A percentile compares a stretch with the other conserved stretches of the same genome.
These are phyloP conservation scores for Diorhabda sublineata DNA, from an alignment of 1,140 invertebrate species.

Conservation along the genomic window DNA sequence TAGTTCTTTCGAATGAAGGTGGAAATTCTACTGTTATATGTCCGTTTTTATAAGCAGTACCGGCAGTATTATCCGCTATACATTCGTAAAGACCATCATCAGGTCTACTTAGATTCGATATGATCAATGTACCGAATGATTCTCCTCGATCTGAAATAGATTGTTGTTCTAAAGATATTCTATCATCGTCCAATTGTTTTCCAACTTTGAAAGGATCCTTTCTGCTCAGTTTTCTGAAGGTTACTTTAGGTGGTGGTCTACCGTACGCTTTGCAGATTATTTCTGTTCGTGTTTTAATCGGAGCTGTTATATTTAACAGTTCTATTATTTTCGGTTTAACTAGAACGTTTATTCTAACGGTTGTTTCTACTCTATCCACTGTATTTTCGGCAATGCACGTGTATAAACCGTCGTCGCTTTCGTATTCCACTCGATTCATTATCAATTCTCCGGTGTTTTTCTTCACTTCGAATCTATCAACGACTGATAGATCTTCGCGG, in stretches of 20 bases:
- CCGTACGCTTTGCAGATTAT: constrained; percentile 73
- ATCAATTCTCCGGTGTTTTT: constrained; percentile 62
- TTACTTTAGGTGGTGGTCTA: constrained; percentile 69
- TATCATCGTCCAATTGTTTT: constrained; percentile 46
- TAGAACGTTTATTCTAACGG: constrained; percentile 63
- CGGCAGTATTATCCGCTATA: constrained; percentile 75
- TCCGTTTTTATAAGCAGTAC: constrained; percentile 67
- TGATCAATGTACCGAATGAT: constrained; percentile 60
- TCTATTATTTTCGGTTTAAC: constrained; percentile 77
- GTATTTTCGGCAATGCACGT: constrained; percentile 78
- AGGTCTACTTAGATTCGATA: constrained; percentile 57
- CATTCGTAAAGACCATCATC: constrained; percentile 90
- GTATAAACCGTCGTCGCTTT: constrained; percentile 72
- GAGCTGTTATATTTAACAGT: constrained; percentile 68
- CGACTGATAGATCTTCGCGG: constrained; percentile 61
- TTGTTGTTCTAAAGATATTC: constrained; percentile 10
- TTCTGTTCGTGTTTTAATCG: constrained; percentile 58
- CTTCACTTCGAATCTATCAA: constrained; percentile 72
- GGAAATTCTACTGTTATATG: constrained; percentile 81
- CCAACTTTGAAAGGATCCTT: constrained; percentile 57
- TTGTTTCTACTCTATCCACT: constrained; percentile 66
- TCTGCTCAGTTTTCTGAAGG: constrained; percentile 63
- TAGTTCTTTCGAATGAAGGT: constrained; percentile 73
- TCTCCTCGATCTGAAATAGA: constrained; percentile 46
- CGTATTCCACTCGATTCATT: constrained; percentile 68